phyloP scores from a whole-genome alignment of 2,113 vertebrate genomes.

The Gadus macrocephalus region DNA sequence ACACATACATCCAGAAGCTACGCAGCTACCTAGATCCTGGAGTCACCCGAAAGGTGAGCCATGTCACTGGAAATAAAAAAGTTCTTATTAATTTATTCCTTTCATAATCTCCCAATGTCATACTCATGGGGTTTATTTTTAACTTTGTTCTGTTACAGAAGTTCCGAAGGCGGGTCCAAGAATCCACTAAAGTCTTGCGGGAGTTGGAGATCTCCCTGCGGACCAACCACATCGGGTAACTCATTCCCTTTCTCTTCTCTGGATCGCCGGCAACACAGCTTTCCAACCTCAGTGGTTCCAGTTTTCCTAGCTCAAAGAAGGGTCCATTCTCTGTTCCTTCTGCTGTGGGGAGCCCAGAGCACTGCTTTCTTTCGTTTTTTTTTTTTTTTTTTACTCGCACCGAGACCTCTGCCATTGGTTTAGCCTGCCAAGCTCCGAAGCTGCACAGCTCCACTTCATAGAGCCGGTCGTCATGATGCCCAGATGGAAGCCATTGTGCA shows the following conservation, averaged over 20 bases:
- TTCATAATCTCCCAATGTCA: neutral
- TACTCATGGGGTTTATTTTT: neutral
- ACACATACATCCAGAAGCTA: constrained; percentile 94
- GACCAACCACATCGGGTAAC: constrained; percentile 96
- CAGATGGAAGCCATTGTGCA: constrained; percentile 77
- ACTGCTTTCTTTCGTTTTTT: neutral
- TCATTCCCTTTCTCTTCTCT: constrained; percentile 15
- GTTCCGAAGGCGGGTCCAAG: constrained; percentile 90
- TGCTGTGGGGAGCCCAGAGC: constrained; percentile 38
- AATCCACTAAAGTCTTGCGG: constrained; percentile 91
- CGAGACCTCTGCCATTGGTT: constrained; percentile 55
- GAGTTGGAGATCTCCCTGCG: constrained; percentile 96
- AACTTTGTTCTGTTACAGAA: constrained; percentile 73
- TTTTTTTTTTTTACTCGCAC: constrained; percentile 36
- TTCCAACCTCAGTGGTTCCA: constrained; percentile 16
- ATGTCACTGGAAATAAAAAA: neutral
- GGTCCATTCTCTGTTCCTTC: constrained; percentile 44
- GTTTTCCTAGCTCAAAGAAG: constrained; percentile 36
- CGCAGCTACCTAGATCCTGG: constrained; percentile 88
- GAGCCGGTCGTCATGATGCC: constrained; percentile 59
- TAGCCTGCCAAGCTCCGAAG: constrained; percentile 56
- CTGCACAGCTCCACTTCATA: constrained; percentile 42
- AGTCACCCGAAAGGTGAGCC: constrained; percentile 87
- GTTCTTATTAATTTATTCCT: neutral
- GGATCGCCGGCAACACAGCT: neutral